Base-by-base conservation (phyloP, 2,797 vertebrate genomes). In the Erpetoichthys calabaricus region DNA sequence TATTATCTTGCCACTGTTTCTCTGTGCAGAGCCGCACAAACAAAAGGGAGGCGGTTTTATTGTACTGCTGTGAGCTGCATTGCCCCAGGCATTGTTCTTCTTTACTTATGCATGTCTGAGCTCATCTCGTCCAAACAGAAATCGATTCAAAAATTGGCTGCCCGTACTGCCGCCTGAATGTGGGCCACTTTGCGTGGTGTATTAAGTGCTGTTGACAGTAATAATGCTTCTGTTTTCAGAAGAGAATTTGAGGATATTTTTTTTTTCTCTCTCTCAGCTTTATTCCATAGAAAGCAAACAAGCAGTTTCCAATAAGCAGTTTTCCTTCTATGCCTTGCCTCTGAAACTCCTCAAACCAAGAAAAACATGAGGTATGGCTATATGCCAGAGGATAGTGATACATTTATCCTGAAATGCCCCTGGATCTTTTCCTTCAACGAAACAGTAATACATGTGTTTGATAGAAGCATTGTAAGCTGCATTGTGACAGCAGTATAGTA, bases 61-160 rank as follows among this genome's bases (percentile, higher is more conserved):
- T 54, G 47, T 51, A 5, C 45, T 4, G 5, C 58, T 55, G 53
- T 44, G 55, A 62, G 59, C 55, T 42, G 6, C 8, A 49, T 51
- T 4, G 58, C 58, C 55, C 41, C 7, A 3, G 57, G 65, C 63
- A 60, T 58, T 49, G 43, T 43, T 7, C 54, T 51, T 25, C 49
- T 62, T 56, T 59, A 63, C 63, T 68, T 67, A 57, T 61, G 64
- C 65, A 62, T 64, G 56, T 45, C 54, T 57, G 50, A 7, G 54
- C 52, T 63, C 47, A 59, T 59, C 55, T 58, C 45, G 53, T 58
- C 47, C 51, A 47, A 58, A 59, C 56, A 45, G 57, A 46, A 53
- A 57, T 45, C 46, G n/a, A 41, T 51, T 45, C 47, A 10, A 60
- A 25, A 53, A 51, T 8, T 51, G 47, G 10, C 54, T 53, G 45